These are phyloP conservation scores for Sciurus niger DNA, from an alignment of 2,113 vertebrate genomes.

Conservation along the genomic window DNA sequence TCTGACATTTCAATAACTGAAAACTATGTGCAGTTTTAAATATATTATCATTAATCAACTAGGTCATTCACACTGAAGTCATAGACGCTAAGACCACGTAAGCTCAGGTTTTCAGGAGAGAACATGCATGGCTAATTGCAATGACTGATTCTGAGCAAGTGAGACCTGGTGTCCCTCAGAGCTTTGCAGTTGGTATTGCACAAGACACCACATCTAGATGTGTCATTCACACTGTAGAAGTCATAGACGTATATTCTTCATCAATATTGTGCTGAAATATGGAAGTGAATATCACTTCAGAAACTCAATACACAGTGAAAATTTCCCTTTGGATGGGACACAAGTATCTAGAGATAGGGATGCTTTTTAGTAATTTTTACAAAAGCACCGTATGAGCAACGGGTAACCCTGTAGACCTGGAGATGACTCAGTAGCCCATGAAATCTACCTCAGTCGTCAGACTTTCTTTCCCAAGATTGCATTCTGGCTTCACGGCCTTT, in stretches of 20 bases:
- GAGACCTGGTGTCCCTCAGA: neutral
- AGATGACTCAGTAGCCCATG: neutral
- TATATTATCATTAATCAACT: neutral
- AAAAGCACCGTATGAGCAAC: neutral
- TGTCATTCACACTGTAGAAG: neutral
- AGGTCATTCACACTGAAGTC: neutral
- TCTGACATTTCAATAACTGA: neutral
- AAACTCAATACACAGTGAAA: neutral
- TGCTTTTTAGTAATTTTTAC: neutral
- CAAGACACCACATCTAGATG: fast-evolving
- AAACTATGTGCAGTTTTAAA: neutral
- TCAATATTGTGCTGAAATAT: neutral
- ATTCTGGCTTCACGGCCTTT: neutral
- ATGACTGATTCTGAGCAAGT: neutral
- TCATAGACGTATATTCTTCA: neutral
- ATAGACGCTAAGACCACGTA: neutral
- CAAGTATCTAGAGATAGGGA: neutral
- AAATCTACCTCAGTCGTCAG: neutral
- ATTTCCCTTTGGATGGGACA: neutral
- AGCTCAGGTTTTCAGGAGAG: neutral
- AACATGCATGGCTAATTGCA: fast-evolving
- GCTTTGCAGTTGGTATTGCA: neutral
- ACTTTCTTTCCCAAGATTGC: neutral
- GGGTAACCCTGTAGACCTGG: neutral
- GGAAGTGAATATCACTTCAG: neutral